Base-by-base conservation (phyloP, 2,797 vertebrate genomes). In the Onychomys arenicola region DNA sequence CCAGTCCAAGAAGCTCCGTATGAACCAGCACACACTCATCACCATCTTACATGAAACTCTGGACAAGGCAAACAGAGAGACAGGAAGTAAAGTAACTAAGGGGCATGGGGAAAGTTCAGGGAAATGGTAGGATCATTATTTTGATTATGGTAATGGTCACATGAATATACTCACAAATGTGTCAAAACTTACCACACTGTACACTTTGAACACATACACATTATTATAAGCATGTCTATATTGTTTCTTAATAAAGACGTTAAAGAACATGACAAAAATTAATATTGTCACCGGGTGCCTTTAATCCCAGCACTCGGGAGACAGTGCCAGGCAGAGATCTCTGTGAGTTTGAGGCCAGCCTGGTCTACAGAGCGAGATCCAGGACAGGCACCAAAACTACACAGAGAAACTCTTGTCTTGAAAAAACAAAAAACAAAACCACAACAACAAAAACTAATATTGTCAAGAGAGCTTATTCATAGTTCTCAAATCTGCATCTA, bases 141-240 rank as follows among this genome's bases (percentile, higher is more conserved):
- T 67, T 96, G 19, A 84, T 29, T 94, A 52, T 27, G n/a, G 59
- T 76, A 40, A 85, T 49, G 2, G 14, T 37, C 84, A 65, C 19
- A 17, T 25, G 32, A 34, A 13, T 59, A 43, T 59, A 19, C 69
- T n/a, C 71, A 27, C 19, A 16, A 23, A 34, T 63, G 71, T 57
- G 43, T 65, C 73, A 89, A 91, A 93, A 93, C 40, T 40, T 77
- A 92, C 29, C 43, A 90, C 77, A 80, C 63, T 37, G 4, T 75
- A 69, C 17, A 59, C 77, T 82, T 83, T 75, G 78, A 87, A 90
- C 46, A 78, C 40, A 34, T 32, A 11, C 3, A 71, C 32, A 21
- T 93, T 91, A 69, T 9, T 86, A 40, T 69, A 59, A n/a, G 8
- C 13, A 89, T 52, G 3, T 25, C 25, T 43, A 77, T 4, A 55